Evolutionary conservation across 2,888 invertebrate genomes (phyloP), one percentile per base, ranked within the genome.

Genomic region (Latheticus oryzae): DNA sequence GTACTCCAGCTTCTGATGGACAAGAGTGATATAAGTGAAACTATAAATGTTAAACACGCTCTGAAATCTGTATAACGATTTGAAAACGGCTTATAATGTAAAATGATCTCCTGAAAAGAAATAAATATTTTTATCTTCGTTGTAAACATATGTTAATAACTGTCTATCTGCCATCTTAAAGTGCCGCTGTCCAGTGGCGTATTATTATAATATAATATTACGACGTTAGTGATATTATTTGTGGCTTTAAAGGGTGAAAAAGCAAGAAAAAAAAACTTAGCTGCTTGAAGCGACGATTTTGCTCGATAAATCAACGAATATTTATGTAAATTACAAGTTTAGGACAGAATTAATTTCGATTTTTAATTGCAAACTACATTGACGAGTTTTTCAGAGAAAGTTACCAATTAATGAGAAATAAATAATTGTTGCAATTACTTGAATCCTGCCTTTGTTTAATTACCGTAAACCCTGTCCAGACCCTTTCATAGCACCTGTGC

Each of bases 391-490:
- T 23, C 30, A 30, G 45, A 54, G 43, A 42, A 42, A 45, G 53
- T 17, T 45, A 54, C 37, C 45, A 43, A 54, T 54, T 45, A 54
- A 54, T 52, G 53, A 28, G 28, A 54, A 54, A 54, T 59, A 57
- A 61, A 53, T 56, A 59, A 61, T 61, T 30, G 37, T 51, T 16
- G 59, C 56, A 60, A 62, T 58, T 60, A 55, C 55, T 37, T 28
- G 55, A 47, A 37, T 53, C 38, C 43, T 50, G 53, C 51, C 53
- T 53, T 62, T 60, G 59, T 60, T 61, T 60, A 61, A 61, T 60
- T 62, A 62, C 60, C 54, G 38, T 57, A 58, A 62, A 58, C 60
- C 59, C 60, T 57, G 56, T 62, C 58, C 42, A 28, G 54, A 35
- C 51, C 52, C 54, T 52, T 58, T 50, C 32, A 43, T 60, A 51